Evolutionary conservation across 2,113 vertebrate genomes (phyloP).

Genomic region (Piprites chloris): DNA sequence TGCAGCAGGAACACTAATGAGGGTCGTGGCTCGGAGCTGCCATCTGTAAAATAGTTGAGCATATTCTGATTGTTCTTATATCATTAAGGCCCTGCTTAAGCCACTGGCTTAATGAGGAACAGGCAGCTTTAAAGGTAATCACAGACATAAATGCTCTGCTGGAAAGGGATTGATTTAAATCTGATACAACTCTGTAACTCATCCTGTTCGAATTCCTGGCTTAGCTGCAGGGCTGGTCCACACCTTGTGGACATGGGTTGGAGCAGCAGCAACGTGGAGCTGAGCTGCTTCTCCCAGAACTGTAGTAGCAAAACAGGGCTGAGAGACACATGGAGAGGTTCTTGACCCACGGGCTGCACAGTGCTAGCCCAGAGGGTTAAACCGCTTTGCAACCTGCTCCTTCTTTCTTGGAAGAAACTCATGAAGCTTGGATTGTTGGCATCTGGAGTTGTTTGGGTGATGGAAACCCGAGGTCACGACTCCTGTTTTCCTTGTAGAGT

Average conservation of each 20-base stretch:
- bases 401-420: background rate
- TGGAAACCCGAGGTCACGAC: background rate
- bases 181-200: background rate
- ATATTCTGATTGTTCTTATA: background rate
- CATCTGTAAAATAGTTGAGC: background rate
- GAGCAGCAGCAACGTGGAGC: background rate
- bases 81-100: conserved; percentile 16
- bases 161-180: conserved; percentile 47
- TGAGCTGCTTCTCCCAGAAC: background rate
- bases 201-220: background rate
- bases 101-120: conserved; percentile 13
- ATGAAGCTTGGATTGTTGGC: background rate
- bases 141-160: background rate
- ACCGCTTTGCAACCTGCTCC: background rate
- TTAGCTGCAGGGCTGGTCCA: background rate
- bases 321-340: background rate
- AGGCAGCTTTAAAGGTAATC: conserved; percentile 33
- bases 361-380: background rate
- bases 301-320: background rate
- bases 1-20: background rate
- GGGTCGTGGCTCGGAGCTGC: background rate
- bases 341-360: background rate
- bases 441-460: background rate
- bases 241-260: background rate
- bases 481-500: background rate